Evolutionary conservation across 2,888 invertebrate species (phyloP), one percentile per base, ranked within the genome.

Genomic region (Synergus japonicus): DNA sequence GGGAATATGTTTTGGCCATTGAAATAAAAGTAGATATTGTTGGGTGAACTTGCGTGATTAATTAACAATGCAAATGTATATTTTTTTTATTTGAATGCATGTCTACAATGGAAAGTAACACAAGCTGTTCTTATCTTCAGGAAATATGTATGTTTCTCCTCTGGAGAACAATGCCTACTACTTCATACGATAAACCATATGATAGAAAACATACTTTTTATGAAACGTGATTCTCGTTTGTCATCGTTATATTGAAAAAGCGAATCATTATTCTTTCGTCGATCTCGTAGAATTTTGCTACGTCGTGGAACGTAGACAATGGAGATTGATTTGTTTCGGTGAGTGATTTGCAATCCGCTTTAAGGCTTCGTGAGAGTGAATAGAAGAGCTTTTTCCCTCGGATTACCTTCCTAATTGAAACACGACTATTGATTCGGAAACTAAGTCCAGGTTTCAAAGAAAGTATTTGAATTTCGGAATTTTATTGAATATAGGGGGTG

Each of bases 291-390:
- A 84, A 82, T 80, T 79, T 78, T 67, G 80, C 80, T 80, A 76
- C 77, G 79, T 78, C 79, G 80, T 80, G 79, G 82, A 83, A 83
- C 76, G 82, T 76, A 81, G 78, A 79, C 79, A 82, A 81, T 83
- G 81, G 81, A 84, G 84, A 86, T 85, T 85, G 83, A 85, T 85
- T 83, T 81, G 81, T 82, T 85, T 78, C 82, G 79, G 80, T 82
- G 84, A 85, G 83, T 83, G 86, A 85, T 86, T 84, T 84, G 84
- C 85, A 86, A 86, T 86, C 84, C 81, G 84, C 84, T 86, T 86
- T 86, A 79, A 79, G 77, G 80, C 83, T 86, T 85, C 81, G 76
- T 76, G 66, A 73, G 78, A 54, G 77, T 29, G 78, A 78, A 77
- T 79, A 76, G 67, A 79, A 80, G 76, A 80, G 79, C 82, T 86